These are phyloP conservation scores for Hirtodrosophila alboralis DNA, from an alignment of 2,888 invertebrate genomes.

Conservation along the genomic window DNA sequence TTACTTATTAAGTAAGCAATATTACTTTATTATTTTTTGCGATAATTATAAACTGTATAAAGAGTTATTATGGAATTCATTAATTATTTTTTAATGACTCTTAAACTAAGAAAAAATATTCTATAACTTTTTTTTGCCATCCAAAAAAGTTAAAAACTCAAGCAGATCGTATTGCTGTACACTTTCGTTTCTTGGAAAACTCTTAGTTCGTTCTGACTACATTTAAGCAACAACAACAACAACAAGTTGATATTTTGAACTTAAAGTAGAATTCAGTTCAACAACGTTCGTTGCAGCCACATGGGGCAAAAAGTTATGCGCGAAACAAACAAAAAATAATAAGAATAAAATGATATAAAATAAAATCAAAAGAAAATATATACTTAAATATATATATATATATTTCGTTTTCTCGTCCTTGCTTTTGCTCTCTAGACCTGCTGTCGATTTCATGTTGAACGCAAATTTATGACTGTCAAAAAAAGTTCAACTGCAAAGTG, in stretches of 20 bases:
- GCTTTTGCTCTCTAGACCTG: constrained; percentile 23
- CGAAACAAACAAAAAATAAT: constrained; percentile 23
- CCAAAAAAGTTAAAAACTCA: background rate
- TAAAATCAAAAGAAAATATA: constrained; percentile 5
- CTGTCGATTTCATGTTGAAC: constrained; percentile 69
- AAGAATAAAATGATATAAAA: constrained; percentile 3
- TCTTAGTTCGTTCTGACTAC: constrained; percentile 3
- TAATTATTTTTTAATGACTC: too few species aligned
- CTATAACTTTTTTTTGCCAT: too few species aligned
- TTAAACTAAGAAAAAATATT: too few species aligned
- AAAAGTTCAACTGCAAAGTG: constrained; percentile 51
- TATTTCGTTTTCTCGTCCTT: too few species aligned
- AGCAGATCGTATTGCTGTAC: too few species aligned
- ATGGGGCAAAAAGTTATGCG: constrained; percentile 35
- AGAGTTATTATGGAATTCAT: too few species aligned
- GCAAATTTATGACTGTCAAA: constrained; percentile 74
- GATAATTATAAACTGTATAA: too few species aligned
- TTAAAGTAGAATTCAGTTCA: too few species aligned
- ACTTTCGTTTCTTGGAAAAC: background rate
- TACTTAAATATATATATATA: constrained; percentile 18
- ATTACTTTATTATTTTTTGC: too few species aligned
- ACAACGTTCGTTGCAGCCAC: constrained; percentile 12
- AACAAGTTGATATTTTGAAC: too few species aligned
- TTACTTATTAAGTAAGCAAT: too few species aligned
- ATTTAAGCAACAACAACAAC: constrained; percentile 16